Conservation (phyloP, 2,888 invertebrate genomes). For the Dyspetes luteomarginatus region DNA sequence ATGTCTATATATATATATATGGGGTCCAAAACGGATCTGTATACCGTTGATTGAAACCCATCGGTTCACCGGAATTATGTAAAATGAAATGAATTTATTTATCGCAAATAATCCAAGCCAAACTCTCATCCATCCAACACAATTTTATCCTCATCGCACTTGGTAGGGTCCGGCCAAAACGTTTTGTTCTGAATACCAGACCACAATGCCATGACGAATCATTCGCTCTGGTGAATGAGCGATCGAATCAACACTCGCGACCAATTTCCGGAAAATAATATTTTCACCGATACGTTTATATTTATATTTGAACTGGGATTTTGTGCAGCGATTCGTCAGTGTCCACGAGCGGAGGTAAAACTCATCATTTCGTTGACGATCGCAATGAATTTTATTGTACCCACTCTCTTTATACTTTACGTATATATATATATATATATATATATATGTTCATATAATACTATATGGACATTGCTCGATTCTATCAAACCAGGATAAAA, state of each 20-base stretch:
- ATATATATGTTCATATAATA: too few species aligned
- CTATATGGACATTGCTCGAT: not conserved
- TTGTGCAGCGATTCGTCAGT: too few species aligned
- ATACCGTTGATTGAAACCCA: conserved; percentile 33
- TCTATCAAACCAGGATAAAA: conserved; percentile 12
- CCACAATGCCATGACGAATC: conserved; percentile 59
- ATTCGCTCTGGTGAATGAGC: conserved; percentile 60
- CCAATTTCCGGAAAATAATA: conserved; percentile 62
- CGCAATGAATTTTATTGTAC: conserved; percentile 8
- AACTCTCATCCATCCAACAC: conserved; percentile 2
- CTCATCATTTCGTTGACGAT: conserved; percentile 14
- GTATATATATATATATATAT: not conserved
- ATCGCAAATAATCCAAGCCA: conserved; percentile 27
- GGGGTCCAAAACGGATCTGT: too few species aligned
- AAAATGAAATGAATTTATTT: conserved; percentile 60
- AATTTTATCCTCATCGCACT: conserved; percentile 8
- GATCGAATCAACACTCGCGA: conserved; percentile 49
- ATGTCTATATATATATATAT: too few species aligned
- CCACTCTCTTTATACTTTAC: not conserved
- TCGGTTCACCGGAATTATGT: conserved; percentile 44
- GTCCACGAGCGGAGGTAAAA: not conserved
- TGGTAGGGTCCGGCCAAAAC: conserved; percentile 40
- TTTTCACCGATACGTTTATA: conserved; percentile 38
- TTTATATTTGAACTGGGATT: too few species aligned
- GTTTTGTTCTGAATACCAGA: conserved; percentile 44